Evolutionary conservation across 1,140 invertebrate species (phyloP).

Genomic region (Aphis craccivora): DNA sequence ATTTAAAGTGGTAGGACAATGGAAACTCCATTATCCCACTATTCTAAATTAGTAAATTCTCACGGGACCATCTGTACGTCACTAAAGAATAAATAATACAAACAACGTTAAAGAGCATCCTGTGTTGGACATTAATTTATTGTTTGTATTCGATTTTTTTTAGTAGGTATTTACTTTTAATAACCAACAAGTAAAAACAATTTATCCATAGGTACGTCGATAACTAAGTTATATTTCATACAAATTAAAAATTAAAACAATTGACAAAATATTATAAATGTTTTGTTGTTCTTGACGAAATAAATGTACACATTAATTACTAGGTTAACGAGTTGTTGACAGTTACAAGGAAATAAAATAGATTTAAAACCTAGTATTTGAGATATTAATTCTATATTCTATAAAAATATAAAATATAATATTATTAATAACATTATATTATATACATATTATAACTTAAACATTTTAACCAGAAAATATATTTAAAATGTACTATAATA

Average conservation of each 20-base stretch:
- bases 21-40: conserved; percentile 20
- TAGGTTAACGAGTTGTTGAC: neutral
- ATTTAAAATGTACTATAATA: neutral
- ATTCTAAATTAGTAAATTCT: conserved; percentile 49
- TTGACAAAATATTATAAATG: neutral
- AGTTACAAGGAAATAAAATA: neutral
- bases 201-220: neutral
- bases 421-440: neutral
- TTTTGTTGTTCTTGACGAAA: neutral
- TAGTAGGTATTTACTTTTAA: neutral
- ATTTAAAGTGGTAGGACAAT: conserved; percentile 48
- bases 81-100: conserved; percentile 33
- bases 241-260: conserved; percentile 1
- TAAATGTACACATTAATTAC: neutral
- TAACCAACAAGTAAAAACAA: conserved; percentile 1
- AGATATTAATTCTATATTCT: neutral
- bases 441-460: neutral
- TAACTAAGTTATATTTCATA: neutral
- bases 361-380: neutral
- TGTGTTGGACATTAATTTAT: conserved; percentile 7
- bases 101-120: conserved; percentile 18
- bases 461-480: neutral
- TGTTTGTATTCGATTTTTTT: conserved; percentile 15
- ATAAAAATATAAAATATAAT: neutral
- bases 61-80: conserved; percentile 30